phyloP scores from a whole-genome alignment of 2,888 invertebrate genomes.

The Apamea epomidion region DNA sequence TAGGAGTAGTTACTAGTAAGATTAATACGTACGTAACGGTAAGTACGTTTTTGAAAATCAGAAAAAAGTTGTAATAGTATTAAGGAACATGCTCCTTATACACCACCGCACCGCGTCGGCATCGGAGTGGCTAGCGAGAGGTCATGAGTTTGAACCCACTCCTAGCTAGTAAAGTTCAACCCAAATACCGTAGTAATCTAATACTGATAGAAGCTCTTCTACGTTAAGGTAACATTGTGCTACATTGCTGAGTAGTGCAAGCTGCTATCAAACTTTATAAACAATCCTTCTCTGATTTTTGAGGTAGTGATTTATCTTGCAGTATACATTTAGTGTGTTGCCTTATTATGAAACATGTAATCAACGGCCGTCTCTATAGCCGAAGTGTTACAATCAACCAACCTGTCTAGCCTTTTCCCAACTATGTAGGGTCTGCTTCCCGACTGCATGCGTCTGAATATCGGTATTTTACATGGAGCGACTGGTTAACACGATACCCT shows the following conservation, averaged over 20 bases:
- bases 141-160: background rate
- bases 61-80: background rate
- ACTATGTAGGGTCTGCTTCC: background rate
- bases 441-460: background rate
- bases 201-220: slow-evolving; percentile 28
- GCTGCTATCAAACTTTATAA: background rate
- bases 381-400: background rate
- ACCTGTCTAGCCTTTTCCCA: background rate
- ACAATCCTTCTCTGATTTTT: background rate
- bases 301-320: background rate
- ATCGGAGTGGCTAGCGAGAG: too few species aligned
- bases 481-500: background rate
- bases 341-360: too few species aligned
- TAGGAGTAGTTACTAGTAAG: background rate
- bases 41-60: background rate
- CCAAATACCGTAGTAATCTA: background rate
- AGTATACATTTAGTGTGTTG: background rate
- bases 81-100: background rate
- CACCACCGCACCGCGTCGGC: too few species aligned
- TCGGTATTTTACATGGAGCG: background rate
- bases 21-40: too few species aligned
- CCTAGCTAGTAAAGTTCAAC: background rate
- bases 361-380: too few species aligned
- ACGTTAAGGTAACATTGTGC: background rate
- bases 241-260: background rate